Base-by-base conservation (phyloP, 2,113 vertebrate species). In the Circaetus gallicus region DNA sequence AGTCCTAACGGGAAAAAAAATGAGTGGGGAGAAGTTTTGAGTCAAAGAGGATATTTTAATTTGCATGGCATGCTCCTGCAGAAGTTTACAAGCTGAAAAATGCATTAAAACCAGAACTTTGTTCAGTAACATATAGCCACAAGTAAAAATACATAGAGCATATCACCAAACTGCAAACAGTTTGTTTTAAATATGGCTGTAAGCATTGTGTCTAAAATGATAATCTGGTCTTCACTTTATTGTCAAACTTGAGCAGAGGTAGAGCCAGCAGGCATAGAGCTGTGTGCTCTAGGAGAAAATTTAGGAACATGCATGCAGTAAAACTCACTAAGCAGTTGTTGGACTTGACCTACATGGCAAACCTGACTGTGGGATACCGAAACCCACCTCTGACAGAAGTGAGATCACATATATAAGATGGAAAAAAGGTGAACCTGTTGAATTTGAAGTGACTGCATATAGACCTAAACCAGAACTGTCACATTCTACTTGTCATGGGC, bases 61-160 rank as follows among this genome's bases (percentile, higher is more conserved):
- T 86, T 69, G 52, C 28, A 7, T 45, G 55, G 86, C 62, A n/a
- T 87, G 61, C 65, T 82, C 58, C 76, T 87, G 89, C 52, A 78
- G 82, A 52, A 72, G 85, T 86, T 95, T 90, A 92, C 82, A 80
- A 82, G 92, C 78, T 97, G 88, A 81, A 90, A 92, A 91, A 87
- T 56, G 38, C 82, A 90, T 91, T 77, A 56, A 90, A 93, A 53
- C 9, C 89, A 87, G 81, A 86, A 43, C 80, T 91, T 79, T 13
- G 34, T 61, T 86, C 83, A n/a, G 67, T 56, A 45, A 50, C 9
- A 1, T 42, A 18, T 2, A 92, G 77, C 80, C 73, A 56, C n/a
- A 28, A 67, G 86, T 82, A 6, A 52, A 89, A 84, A 52, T 36
- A 52, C 61, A 7, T 34, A 7, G 56, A 82, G 72, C 76, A 9